Conservation (phyloP, 2,888 invertebrate species). For the Xestia ashworthii region DNA sequence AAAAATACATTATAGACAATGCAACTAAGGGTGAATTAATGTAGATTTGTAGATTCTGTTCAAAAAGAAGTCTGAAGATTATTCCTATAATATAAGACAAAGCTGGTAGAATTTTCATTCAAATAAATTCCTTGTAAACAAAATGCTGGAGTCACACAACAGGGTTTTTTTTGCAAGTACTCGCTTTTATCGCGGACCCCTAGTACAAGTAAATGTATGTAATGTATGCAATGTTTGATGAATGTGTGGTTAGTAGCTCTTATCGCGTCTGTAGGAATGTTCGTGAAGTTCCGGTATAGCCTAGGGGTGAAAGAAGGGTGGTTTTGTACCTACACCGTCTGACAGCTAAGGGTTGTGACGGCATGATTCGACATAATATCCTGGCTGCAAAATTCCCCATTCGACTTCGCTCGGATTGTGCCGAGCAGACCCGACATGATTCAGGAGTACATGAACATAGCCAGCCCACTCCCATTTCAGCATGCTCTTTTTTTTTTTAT, state of each 20-base stretch:
- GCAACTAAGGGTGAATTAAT: background rate
- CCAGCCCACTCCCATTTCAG: background rate
- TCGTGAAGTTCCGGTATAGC: conserved; percentile 15
- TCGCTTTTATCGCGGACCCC: conserved; percentile 12
- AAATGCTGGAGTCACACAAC: background rate
- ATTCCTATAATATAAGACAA: background rate
- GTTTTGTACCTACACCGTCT: background rate
- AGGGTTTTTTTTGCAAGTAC: conserved; percentile 1
- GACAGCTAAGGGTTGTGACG: background rate
- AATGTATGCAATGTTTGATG: conserved; percentile 43
- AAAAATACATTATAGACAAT: too few relatives aligned
- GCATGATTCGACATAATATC: background rate
- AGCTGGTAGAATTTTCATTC: background rate
- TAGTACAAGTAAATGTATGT: conserved; percentile 26
- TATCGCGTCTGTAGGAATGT: conserved; percentile 36
- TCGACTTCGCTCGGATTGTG: background rate
- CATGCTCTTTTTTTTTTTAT: too few relatives aligned
- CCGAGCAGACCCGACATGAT: background rate
- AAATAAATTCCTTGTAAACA: background rate
- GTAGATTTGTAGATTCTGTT: background rate
- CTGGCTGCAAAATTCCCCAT: background rate
- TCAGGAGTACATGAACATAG: background rate
- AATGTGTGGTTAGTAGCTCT: conserved; percentile 20
- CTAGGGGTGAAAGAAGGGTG: conserved; percentile 26
- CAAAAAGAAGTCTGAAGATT: background rate